Evolutionary conservation across 2,888 invertebrate genomes (phyloP).

Genomic region (Archaeoteleia sp.): DNA sequence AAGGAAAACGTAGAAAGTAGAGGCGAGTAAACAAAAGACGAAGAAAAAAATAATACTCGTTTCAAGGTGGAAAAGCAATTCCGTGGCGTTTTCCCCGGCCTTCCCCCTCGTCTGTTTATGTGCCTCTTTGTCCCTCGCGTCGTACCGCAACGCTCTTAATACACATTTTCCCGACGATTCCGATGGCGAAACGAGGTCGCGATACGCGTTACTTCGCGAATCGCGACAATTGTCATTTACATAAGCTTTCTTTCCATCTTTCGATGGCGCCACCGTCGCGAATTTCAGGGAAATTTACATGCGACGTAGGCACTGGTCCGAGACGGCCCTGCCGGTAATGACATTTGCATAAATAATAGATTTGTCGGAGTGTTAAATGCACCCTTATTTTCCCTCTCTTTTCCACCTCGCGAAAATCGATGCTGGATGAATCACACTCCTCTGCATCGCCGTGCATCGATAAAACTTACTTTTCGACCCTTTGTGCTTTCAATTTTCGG

Average conservation of each 20-base stretch:
- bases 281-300: slow-evolving; percentile 3
- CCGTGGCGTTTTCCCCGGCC: slow-evolving; percentile 37
- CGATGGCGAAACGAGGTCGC: slow-evolving; percentile 35
- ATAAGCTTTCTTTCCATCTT: slow-evolving; percentile 21
- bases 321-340: background rate
- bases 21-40: slow-evolving; percentile 57
- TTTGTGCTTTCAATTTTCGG: too few relatives aligned
- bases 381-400: slow-evolving; percentile 55
- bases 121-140: slow-evolving; percentile 42
- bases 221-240: slow-evolving; percentile 23
- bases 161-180: slow-evolving; percentile 33
- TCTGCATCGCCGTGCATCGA: background rate
- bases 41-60: slow-evolving; percentile 63
- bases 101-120: slow-evolving; percentile 22
- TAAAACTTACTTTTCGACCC: background rate
- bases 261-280: slow-evolving; percentile 5
- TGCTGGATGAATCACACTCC: slow-evolving; percentile 1
- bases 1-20: slow-evolving; percentile 22
- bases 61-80: slow-evolving; percentile 63
- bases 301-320: background rate
- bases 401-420: background rate
- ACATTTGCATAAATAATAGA: slow-evolving; percentile 8
- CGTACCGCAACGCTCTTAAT: slow-evolving; percentile 38
- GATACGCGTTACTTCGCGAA: slow-evolving; percentile 7
- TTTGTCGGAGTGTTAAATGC: slow-evolving; percentile 55